These are phyloP conservation scores for Okapia johnstoni DNA, from an alignment of 2,113 vertebrate species.

Conservation along the genomic window DNA sequence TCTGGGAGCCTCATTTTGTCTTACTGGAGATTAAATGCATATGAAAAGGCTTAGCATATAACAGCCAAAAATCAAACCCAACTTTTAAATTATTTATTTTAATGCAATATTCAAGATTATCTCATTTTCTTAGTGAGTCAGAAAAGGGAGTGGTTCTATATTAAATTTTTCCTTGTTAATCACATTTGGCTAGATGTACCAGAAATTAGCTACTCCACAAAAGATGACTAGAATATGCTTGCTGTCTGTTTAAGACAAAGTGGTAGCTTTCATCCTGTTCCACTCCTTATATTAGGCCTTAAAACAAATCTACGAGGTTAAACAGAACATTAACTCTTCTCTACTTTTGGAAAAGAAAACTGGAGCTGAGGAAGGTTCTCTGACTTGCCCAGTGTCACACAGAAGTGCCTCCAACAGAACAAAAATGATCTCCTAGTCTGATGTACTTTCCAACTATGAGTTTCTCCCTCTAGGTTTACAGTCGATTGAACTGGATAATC, in stretches of 20 bases:
- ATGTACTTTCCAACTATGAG: not conserved
- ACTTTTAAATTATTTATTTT: slow-evolving; percentile 57
- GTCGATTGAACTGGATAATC: not conserved
- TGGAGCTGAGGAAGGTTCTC: not conserved
- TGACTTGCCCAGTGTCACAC: not conserved
- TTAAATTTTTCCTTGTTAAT: slow-evolving; percentile 60
- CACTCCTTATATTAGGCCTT: not conserved
- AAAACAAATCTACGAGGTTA: not conserved
- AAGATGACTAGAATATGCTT: not conserved
- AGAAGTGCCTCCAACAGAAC: not conserved
- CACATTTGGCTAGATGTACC: slow-evolving; percentile 40
- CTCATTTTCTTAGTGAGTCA: slow-evolving; percentile 67
- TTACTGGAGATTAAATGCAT: slow-evolving; percentile 31
- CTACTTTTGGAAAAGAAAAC: not conserved
- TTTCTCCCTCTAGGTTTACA: not conserved
- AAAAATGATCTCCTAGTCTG: not conserved
- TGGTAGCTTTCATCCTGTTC: not conserved
- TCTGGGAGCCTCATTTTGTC: slow-evolving; percentile 39
- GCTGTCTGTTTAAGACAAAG: slow-evolving; percentile 13
- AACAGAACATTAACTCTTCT: not conserved
- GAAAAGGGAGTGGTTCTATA: slow-evolving; percentile 63
- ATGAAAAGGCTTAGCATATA: slow-evolving; percentile 33
- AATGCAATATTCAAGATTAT: slow-evolving; percentile 62
- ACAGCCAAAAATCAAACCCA: slow-evolving; percentile 53
- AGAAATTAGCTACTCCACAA: slow-evolving; percentile 33